Conservation (phyloP, 2,113 vertebrate genomes). For the Erythrocebus patas region DNA sequence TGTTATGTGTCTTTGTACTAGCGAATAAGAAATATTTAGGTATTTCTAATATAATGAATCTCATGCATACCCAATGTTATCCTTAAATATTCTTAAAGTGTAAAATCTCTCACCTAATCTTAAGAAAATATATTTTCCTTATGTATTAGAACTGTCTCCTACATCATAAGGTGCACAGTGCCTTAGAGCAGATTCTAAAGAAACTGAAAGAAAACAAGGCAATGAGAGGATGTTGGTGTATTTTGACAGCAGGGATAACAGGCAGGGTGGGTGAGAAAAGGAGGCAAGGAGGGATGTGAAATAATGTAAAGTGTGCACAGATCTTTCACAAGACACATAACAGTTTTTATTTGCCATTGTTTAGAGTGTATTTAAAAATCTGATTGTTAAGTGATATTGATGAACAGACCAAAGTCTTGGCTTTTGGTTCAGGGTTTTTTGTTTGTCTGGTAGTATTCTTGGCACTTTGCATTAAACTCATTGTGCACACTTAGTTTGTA, state of each 20-base stretch:
- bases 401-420: background rate
- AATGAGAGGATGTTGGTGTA: background rate
- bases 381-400: background rate
- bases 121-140: background rate
- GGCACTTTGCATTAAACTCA: background rate
- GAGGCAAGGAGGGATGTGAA: background rate
- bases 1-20: background rate
- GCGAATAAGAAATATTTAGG: background rate
- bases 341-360: background rate
- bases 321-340: background rate
- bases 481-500: background rate
- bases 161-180: background rate
- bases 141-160: background rate
- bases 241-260: background rate
- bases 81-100: background rate
- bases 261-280: background rate
- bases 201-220: background rate
- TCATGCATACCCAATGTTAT: background rate
- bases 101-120: background rate
- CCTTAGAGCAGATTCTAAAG: background rate
- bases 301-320: background rate
- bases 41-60: background rate
- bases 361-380: background rate
- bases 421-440: background rate
- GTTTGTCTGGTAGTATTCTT: constrained; percentile 3